Base-by-base conservation (phyloP, 2,113 vertebrate genomes). In the Mirza zaza region DNA sequence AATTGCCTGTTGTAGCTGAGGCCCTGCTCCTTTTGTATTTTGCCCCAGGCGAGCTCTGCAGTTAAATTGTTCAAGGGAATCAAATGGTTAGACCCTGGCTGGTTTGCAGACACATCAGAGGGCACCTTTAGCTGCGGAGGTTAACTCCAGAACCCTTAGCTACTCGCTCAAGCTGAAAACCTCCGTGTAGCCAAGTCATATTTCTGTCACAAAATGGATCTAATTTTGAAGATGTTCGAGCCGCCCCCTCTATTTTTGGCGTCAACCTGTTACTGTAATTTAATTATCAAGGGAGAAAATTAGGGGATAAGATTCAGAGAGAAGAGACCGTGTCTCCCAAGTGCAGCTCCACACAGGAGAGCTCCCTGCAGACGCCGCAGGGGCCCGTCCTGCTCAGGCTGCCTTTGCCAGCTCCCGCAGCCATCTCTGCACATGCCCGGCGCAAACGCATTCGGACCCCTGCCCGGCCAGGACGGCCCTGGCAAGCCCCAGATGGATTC, bases 211-310 rank as follows among this genome's bases (percentile, higher is more conserved):
- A 32, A 45, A 82, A 85, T 23, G 21, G 82, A 71, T 83, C 92
- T 63, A 95, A 92, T 94, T 76, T 70, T 85, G 91, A 90, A 96
- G 76, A 90, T 7, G 34, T 85, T 85, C 3, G 21, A 88, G 71
- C 88, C 9, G 0, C 18, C 77, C 70, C 81, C 91, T 93, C 92
- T 93, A 39, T 87, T 96, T 92, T 92, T 90, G 67, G 87, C 2
- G 5, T 90, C 68, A 84, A 65, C 77, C 36, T 81, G 67, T 88
- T 96, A 65, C 65, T 88, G 67, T 76, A 92, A 96, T 96, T 95
- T 95, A 97, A 96, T 97, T 96, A 96, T 88, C 75, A 77, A 91
- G 80, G 55, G 80, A 91, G 48, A 91, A 93, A 93, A 91, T 82
- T 17, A 77, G 34, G 50, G 88, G 59, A 48, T 70, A 50, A 94